phyloP scores from a whole-genome alignment of 2,888 invertebrate genomes.

The Oasisia sp. region DNA sequence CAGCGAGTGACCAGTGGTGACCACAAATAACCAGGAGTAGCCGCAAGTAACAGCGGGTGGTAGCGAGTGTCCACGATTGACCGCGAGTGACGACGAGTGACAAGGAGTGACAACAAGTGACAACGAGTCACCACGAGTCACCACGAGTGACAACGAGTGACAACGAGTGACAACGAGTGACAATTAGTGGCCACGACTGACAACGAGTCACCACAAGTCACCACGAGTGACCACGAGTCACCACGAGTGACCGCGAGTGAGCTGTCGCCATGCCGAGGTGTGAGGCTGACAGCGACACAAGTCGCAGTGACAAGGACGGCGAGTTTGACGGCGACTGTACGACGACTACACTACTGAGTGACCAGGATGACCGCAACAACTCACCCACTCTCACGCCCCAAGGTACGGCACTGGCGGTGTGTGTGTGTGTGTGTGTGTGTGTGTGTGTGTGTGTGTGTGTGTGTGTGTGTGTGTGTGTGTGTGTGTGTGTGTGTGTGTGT shows the following conservation, averaged over 20 bases:
- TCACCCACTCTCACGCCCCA: not conserved
- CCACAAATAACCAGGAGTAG: not conserved
- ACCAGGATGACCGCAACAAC: not conserved
- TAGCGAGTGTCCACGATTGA: not conserved
- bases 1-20: not conserved
- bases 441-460: not conserved
- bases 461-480: no score
- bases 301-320: not conserved
- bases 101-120: not conserved
- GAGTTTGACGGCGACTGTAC: not conserved
- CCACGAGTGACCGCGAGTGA: not conserved
- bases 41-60: no score
- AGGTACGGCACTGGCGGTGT: not conserved
- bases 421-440: no score
- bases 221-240: not conserved
- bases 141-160: not conserved
- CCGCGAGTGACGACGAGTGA: not conserved
- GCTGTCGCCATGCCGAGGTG: not conserved
- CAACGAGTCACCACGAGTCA: not conserved
- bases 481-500: no score
- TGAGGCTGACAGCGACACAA: not conserved
- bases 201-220: not conserved
- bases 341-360: not conserved
- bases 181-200: not conserved
- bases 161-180: not conserved